These are phyloP conservation scores for Sebastes cheni DNA, from an alignment of 2,797 vertebrate genomes.

Conservation along the genomic window DNA sequence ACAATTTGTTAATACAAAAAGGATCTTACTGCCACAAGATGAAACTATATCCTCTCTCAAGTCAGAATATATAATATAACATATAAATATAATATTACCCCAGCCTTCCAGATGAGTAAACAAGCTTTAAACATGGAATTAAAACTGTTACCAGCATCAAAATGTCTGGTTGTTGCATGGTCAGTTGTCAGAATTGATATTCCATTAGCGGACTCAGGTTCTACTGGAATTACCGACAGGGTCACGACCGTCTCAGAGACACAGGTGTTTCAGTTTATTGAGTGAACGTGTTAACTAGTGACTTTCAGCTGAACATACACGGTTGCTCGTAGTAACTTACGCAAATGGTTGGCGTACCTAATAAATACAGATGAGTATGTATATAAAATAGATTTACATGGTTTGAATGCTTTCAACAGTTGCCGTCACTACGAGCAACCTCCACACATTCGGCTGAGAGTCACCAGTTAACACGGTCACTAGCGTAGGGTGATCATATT, in stretches of 20 bases:
- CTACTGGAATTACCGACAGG: background rate
- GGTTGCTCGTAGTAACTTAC: no score
- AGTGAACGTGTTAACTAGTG: no score
- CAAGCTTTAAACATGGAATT: background rate
- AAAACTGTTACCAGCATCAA: background rate
- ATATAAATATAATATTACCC: no score
- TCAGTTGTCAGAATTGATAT: background rate
- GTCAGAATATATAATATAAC: no score
- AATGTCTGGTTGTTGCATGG: background rate
- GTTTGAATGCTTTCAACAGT: background rate
- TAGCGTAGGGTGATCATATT: no score
- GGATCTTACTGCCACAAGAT: conserved; percentile 56
- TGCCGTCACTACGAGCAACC: background rate
- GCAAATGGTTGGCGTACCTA: no score
- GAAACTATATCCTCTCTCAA: conserved; percentile 6
- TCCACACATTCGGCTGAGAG: background rate
- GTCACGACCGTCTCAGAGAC: background rate
- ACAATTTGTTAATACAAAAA: conserved; percentile 3
- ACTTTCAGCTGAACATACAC: no score
- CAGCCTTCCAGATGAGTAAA: background rate
- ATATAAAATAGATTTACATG: no score
- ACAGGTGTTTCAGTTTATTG: background rate
- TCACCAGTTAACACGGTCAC: background rate
- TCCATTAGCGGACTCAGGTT: background rate
- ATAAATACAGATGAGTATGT: no score